Conservation (phyloP, 2,113 vertebrate species). For the Cervus canadensis region DNA sequence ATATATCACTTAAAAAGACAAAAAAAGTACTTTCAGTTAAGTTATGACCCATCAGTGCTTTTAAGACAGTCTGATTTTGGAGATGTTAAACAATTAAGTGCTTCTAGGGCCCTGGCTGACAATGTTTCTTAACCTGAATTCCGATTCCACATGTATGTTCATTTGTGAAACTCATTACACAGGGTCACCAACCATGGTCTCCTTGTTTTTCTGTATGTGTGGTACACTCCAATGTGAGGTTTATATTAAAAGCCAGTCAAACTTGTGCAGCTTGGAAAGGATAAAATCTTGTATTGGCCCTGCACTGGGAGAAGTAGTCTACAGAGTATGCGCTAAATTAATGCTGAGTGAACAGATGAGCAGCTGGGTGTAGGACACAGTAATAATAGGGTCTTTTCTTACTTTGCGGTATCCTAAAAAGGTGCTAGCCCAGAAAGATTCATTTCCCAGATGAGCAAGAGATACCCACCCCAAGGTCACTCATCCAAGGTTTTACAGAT, state of each 20-base stretch:
- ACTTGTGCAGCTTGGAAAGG: not conserved
- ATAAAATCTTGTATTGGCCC: not conserved
- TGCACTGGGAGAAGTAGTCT: not conserved
- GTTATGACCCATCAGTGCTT: slow-evolving; percentile 4
- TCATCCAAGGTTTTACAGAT: not conserved
- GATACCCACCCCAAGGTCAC: not conserved
- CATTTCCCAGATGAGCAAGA: not conserved
- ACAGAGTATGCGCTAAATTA: not conserved
- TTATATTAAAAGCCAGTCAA: not conserved
- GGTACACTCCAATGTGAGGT: not conserved
- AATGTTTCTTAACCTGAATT: not conserved
- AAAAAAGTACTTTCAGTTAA: slow-evolving; percentile 11
- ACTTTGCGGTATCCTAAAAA: slow-evolving; percentile 4
- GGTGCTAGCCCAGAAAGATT: not conserved
- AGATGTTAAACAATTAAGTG: not conserved
- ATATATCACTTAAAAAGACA: slow-evolving; percentile 20
- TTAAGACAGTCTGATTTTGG: not conserved
- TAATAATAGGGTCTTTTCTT: not conserved
- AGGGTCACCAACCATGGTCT: not conserved
- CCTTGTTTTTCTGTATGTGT: not conserved
- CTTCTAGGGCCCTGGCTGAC: not conserved
- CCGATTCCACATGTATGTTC: not conserved
- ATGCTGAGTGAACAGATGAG: not conserved
- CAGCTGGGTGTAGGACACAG: not conserved
- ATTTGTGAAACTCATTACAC: not conserved